Conservation (phyloP, 2,888 invertebrate species). For the Morinoia aosen region DNA sequence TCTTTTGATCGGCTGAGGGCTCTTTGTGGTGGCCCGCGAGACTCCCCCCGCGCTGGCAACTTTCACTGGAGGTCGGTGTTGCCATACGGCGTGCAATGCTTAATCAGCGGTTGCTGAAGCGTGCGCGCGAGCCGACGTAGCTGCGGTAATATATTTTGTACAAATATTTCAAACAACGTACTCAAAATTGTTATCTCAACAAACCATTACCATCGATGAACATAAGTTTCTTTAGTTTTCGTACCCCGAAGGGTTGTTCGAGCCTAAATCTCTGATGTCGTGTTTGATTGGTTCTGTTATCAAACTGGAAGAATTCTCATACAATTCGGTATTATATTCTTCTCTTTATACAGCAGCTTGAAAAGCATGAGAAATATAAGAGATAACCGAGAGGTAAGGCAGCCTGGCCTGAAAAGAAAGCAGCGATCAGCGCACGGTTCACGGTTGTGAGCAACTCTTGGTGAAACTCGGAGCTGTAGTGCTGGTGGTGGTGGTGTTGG, state of each 20-base stretch:
- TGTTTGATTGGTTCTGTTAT: not conserved
- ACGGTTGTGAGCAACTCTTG: not conserved
- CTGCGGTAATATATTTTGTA: not conserved
- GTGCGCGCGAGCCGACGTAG: not conserved
- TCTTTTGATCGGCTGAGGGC: not conserved
- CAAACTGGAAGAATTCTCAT: not conserved
- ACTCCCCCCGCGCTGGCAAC: not conserved
- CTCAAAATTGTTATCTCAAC: not conserved
- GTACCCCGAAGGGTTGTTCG: not conserved
- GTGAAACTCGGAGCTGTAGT: not conserved
- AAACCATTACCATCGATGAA: not conserved
- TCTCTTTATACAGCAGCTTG: not conserved
- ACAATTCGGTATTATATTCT: not conserved
- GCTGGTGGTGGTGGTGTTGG: not conserved
- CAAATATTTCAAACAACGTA: not conserved
- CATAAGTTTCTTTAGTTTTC: not conserved
- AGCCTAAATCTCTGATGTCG: not conserved
- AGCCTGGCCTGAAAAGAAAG: not conserved
- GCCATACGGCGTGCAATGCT: constrained; percentile 48
- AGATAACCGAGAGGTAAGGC: not conserved
- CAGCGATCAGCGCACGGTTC: not conserved
- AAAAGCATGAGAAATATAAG: not conserved
- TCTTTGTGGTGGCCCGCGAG: constrained; percentile 15
- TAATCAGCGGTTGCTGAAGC: constrained; percentile 38
- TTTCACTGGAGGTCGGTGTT: constrained; percentile 46